Evolutionary conservation across 2,797 vertebrate species (phyloP), one percentile per base, ranked within the genome.

Genomic region (Catostomus latipinnis): DNA sequence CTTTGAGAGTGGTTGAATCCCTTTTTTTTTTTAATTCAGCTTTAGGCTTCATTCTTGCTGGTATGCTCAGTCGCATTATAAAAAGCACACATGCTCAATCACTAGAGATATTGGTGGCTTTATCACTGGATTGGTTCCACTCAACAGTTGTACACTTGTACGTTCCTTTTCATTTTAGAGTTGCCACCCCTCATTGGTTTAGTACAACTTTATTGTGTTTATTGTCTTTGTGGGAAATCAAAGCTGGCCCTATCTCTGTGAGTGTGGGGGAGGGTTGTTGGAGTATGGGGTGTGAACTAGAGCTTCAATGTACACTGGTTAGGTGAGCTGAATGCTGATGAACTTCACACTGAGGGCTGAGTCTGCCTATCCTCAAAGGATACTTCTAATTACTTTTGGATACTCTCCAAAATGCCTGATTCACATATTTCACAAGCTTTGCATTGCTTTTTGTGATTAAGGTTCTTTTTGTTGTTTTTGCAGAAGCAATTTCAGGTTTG

Each of bases 181-280:
- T 34, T 34, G 34, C 34, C 34, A 4, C 34, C 34, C 34, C 34
- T 34, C 3, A 34, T 85, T 73, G 16, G 85, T 85, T 85, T 84
- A 74, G 8, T 0, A 81, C 84, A 56, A 82, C 86, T 50, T 73
- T 86, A 79, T 90, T 93, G 90, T 92, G 85, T 50, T 73, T 86
- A 79, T 90, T 93, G 90, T 92, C 84, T 75, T 82, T 66, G 83
- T 83, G 83, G 81, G 76, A 81, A 86, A 86, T 89, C 82, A 81
- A 86, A 86, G 83, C 72, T 74, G 75, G 66, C 71, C 80, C 85
- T 77, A 82, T 86, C 70, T 84, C 74, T 83, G 61, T 68, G 74
- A 74, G 68, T 66, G 61, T 67, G 80, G 81, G 83, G 74, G 57
- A 63, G 53, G 80, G 73, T 46, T 63, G 13, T 9, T 8, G 48